These are phyloP conservation scores for Coluber constrictor DNA, from an alignment of 2,797 vertebrate genomes.

Conservation along the genomic window DNA sequence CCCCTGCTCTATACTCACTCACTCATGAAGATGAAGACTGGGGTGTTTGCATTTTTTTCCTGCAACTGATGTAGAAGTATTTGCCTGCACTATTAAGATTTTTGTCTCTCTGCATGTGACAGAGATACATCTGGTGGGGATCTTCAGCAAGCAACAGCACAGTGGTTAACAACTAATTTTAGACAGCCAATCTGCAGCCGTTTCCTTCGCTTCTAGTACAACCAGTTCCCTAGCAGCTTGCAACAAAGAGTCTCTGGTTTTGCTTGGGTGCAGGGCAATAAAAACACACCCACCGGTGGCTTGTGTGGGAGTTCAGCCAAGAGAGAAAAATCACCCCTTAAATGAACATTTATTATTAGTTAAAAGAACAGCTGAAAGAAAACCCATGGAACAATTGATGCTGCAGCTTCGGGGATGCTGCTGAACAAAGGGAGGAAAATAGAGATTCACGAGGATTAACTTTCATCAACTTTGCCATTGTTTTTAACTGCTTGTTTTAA, in stretches of 20 bases:
- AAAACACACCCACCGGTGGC: constrained; percentile 5
- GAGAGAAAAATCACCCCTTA: background rate
- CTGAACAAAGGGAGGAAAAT: background rate
- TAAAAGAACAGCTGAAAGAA: constrained; percentile 5
- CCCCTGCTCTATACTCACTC: too few relatives aligned
- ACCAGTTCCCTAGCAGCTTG: constrained; percentile 1
- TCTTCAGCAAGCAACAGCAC: background rate
- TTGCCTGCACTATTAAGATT: background rate
- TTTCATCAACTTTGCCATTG: background rate
- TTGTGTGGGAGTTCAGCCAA: constrained; percentile 10
- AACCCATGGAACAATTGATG: background rate
- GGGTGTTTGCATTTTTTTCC: background rate
- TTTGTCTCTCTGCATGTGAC: background rate
- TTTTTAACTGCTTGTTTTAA: background rate
- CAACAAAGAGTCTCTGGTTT: background rate
- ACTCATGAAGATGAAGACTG: background rate
- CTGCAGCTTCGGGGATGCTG: background rate
- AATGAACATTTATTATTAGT: background rate
- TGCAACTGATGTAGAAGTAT: background rate
- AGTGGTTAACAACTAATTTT: background rate
- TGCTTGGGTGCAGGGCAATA: constrained; percentile 3
- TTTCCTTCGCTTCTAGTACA: constrained; percentile 15
- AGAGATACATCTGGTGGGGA: background rate
- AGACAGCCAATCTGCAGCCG: background rate
- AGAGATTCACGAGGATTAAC: background rate